Evolutionary conservation across 2,113 vertebrate genomes (phyloP).

Genomic region (Helogale parvula): DNA sequence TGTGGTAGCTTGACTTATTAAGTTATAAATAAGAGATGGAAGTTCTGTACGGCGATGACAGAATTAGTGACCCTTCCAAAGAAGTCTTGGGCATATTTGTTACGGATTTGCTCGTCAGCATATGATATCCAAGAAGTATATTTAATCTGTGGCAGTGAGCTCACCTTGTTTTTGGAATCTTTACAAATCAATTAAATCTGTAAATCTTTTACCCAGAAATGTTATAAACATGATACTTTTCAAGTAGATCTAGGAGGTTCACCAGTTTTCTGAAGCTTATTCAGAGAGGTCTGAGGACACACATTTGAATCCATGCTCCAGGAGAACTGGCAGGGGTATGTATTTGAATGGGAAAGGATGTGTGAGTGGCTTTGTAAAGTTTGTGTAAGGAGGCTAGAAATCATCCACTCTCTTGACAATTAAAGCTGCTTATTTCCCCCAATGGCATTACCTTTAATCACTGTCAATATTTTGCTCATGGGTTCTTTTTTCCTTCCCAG

Average conservation of each 20-base stretch:
- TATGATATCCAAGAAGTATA: neutral
- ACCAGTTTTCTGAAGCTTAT: neutral
- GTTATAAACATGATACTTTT: neutral
- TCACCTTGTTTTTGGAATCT: neutral
- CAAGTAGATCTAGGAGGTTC: neutral
- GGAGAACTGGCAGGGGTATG: neutral
- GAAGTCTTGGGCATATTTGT: neutral
- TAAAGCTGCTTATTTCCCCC: constrained; percentile 26
- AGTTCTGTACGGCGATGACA: neutral
- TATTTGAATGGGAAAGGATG: neutral
- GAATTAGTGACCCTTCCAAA: neutral
- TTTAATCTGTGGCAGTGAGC: neutral
- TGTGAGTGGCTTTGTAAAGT: neutral
- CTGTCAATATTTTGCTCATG: constrained; percentile 33
- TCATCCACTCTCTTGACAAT: neutral
- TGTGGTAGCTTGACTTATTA: neutral
- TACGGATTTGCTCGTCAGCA: neutral
- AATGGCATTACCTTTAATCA: constrained; percentile 30
- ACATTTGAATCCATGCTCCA: neutral
- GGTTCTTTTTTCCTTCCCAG: neutral
- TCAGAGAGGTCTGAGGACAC: neutral
- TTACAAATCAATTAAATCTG: neutral
- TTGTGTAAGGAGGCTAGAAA: neutral
- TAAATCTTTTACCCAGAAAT: neutral
- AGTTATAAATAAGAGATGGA: neutral